These are phyloP conservation scores for Zaprionus davidi DNA, from an alignment of 1,140 invertebrate species.

Conservation along the genomic window DNA sequence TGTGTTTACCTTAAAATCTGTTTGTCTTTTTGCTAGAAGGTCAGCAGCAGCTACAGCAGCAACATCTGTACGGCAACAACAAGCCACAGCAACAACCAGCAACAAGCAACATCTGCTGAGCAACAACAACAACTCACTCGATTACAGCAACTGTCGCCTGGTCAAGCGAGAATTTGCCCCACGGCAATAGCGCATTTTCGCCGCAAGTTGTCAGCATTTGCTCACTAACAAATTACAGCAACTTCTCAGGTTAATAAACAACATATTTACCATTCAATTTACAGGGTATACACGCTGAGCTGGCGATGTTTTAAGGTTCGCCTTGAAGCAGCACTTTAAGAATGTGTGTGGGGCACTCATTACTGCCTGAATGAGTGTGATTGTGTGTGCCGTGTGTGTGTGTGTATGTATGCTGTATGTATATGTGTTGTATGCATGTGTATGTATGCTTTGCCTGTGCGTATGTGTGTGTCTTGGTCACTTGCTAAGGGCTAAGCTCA, in stretches of 20 bases:
- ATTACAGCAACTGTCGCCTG: slow-evolving; percentile 17
- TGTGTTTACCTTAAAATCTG: slow-evolving; percentile 19
- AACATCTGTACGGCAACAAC: not conserved
- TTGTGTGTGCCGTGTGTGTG: not conserved
- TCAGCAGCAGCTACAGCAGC: slow-evolving; percentile 2
- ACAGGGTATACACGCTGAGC: not conserved
- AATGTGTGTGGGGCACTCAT: not conserved
- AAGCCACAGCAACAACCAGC: not conserved
- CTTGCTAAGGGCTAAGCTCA: slow-evolving; percentile 64
- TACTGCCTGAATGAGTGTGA: not conserved
- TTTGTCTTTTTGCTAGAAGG: slow-evolving; percentile 21
- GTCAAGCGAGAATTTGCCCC: not conserved
- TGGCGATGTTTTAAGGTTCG: slow-evolving; percentile 4
- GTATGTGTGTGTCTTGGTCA: slow-evolving; percentile 55
- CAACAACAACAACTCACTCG: slow-evolving; percentile 9
- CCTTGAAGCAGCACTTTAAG: slow-evolving; percentile 6
- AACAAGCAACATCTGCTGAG: not conserved
- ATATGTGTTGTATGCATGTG: slow-evolving; percentile 5
- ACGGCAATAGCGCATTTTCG: slow-evolving; percentile 1
- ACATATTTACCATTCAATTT: not conserved
- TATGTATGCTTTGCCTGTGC: slow-evolving; percentile 1
- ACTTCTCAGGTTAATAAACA: not conserved
- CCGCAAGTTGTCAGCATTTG: not conserved
- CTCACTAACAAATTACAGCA: not conserved
- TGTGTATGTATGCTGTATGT: not conserved